Conservation (phyloP, 2,888 invertebrate species). For the Tetranychus truncatus region DNA sequence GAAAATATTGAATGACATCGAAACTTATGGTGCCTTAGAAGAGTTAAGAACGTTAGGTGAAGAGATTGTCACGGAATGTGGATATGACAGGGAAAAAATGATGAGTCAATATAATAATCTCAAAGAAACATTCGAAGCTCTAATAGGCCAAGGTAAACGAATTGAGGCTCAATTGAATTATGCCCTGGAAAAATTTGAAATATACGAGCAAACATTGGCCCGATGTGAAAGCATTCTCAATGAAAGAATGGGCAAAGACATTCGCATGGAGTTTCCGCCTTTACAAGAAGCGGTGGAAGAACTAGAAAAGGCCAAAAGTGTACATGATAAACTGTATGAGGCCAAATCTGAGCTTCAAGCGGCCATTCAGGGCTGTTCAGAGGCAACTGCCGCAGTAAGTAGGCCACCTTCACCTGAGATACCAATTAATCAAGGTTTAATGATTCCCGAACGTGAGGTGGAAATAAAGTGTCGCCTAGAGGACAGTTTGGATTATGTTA, state of each 20-base stretch:
- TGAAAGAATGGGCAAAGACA: background rate
- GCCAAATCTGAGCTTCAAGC: background rate
- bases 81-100: background rate
- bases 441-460: conserved; percentile 5
- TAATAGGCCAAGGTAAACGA: background rate
- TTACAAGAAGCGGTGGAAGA: background rate
- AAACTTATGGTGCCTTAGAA: background rate
- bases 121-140: conserved; percentile 4
- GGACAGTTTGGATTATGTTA: background rate
- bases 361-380: background rate
- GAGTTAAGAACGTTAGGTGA: conserved; percentile 3
- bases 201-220: conserved; percentile 3
- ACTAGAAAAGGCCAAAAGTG: background rate
- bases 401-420: background rate
- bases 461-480: background rate
- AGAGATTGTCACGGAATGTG: background rate
- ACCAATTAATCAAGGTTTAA: background rate
- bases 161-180: background rate
- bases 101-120: background rate
- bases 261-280: background rate
- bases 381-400: background rate
- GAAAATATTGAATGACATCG: background rate
- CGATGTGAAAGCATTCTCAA: background rate
- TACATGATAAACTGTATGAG: conserved; percentile 2
- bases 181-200: background rate